A percentile compares a stretch with the other conserved stretches of the same genome.
These are phyloP conservation scores for Botia almorhae DNA, from an alignment of 2,797 vertebrate genomes.

Conservation along the genomic window DNA sequence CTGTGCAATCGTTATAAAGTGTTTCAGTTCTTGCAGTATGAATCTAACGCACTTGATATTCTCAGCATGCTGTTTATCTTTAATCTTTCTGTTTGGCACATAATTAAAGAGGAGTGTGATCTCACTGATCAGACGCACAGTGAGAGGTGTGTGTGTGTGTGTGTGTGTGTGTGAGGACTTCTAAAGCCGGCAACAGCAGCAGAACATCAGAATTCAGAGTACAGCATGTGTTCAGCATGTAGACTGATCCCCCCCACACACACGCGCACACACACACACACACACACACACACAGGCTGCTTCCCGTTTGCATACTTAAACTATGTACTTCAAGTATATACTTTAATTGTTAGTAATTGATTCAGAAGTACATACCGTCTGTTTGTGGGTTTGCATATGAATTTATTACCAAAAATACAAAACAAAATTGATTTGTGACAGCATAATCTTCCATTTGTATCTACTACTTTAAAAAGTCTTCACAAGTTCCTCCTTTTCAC, in stretches of 20 bases:
- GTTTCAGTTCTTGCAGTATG: slow-evolving; percentile 76
- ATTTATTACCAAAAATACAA: too few relatives aligned
- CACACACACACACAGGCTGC: not conserved
- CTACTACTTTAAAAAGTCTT: too few relatives aligned
- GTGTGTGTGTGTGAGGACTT: slow-evolving; percentile 9
- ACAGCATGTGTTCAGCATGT: not conserved
- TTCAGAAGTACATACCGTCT: not conserved
- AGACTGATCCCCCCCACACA: not conserved
- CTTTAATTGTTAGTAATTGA: not conserved
- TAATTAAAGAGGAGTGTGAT: slow-evolving; percentile 63
- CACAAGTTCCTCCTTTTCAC: too few relatives aligned
- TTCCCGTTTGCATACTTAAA: slow-evolving; percentile 12
- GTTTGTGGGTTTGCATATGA: too few relatives aligned
- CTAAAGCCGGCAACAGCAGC: not conserved
- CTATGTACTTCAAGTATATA: not conserved
- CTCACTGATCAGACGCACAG: slow-evolving; percentile 15
- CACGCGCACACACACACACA: not conserved
- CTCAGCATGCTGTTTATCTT: slow-evolving; percentile 60
- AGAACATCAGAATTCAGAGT: not conserved
- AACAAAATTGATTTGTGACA: too few relatives aligned
- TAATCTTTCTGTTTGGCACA: slow-evolving; percentile 73
- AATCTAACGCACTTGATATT: slow-evolving; percentile 59
- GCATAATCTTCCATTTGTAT: too few relatives aligned
- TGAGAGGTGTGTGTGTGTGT: not conserved
- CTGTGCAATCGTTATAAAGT: slow-evolving; percentile 84